Evolutionary conservation across 1,140 invertebrate genomes (phyloP), one percentile per base, ranked within the genome.

Genomic region (Pararge aegeria): DNA sequence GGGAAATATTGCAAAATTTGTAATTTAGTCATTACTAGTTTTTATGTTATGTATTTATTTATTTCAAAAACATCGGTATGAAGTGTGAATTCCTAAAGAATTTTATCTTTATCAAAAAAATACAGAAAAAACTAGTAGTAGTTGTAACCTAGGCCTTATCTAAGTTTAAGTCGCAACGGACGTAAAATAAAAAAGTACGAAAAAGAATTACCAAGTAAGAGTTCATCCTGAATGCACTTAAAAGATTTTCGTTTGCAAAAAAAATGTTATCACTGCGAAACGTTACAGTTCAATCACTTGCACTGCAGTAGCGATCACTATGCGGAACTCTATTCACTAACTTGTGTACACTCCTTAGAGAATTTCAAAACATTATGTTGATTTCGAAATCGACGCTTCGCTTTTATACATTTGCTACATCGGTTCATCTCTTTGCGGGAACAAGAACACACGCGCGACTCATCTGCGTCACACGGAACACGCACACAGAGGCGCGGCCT

Each of bases 401-500:
- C 82, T 89, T 89, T 87, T 89, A 89, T 89, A 89, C 79, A 86
- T 82, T 80, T 83, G 84, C 85, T 85, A 83, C 80, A 87, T 85
- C 83, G 81, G 80, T 68, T 79, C 80, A 80, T 81, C 78, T 80
- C 71, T 75, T 77, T 74, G 72, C 76, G 62, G 68, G 69, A 71
- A 55, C 66, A 63, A 60, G 34, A 59, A 68, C 74, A 71, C 71
- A 71, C 46, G 54, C 61, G 64, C 64, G 58, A 61, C n/a, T 44
- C 55, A 63, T 67, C 64, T 66, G 40, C 56, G 65, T 67, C 55
- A 73, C 40, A 68, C 58, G 46, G 56, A 5, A 44, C 37, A 68
- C 66, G 64, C 77, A 76, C 71, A 82, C 70, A 76, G 51, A 46
- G 44, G 38, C 49, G 59, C 19, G 66, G 51, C 64, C 66, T 68